Conservation (phyloP, 2,797 vertebrate species). For the Percopsis omiscomaycus region DNA sequence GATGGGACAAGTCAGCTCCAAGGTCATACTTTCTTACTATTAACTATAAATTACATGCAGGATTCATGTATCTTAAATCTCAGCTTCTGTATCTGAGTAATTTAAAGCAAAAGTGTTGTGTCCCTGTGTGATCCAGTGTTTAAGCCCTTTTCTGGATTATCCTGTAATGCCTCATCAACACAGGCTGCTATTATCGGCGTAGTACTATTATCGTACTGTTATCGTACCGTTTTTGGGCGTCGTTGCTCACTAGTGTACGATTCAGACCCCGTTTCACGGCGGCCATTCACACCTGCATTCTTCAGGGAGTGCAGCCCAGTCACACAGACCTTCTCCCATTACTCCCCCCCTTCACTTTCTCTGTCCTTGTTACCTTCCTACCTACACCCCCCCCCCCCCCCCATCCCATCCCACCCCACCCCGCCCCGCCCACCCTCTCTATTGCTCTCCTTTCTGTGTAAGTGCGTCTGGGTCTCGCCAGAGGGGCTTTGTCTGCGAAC, state of each 20-base stretch:
- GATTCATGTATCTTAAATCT: neutral
- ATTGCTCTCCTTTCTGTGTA: constrained; percentile 72
- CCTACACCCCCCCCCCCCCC: constrained; percentile 45
- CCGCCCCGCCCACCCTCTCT: neutral
- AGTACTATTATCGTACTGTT: no score
- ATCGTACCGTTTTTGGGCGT: no score
- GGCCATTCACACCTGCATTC: constrained; percentile 59
- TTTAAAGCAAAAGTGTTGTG: no score
- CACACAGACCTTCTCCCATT: constrained; percentile 45
- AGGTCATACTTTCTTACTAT: constrained; percentile 24
- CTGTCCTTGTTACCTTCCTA: constrained; percentile 65
- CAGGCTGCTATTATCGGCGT: no score
- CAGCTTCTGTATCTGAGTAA: no score
- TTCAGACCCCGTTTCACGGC: constrained; percentile 21
- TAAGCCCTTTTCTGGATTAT: no score
- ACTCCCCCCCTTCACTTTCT: constrained; percentile 58
- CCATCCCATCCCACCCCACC: neutral
- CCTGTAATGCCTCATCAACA: no score
- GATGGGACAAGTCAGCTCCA: constrained; percentile 27
- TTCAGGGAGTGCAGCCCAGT: constrained; percentile 32
- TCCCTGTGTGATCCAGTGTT: no score
- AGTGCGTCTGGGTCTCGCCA: constrained; percentile 74
- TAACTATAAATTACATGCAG: constrained; percentile 15
- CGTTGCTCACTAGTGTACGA: constrained; percentile 3
- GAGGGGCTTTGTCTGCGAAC: constrained; percentile 78